Percentiles rank a stretch among this genome's conserved stretches.
phyloP scores from a whole-genome alignment of 2,888 invertebrate genomes.

The Drosophila diplacantha region DNA sequence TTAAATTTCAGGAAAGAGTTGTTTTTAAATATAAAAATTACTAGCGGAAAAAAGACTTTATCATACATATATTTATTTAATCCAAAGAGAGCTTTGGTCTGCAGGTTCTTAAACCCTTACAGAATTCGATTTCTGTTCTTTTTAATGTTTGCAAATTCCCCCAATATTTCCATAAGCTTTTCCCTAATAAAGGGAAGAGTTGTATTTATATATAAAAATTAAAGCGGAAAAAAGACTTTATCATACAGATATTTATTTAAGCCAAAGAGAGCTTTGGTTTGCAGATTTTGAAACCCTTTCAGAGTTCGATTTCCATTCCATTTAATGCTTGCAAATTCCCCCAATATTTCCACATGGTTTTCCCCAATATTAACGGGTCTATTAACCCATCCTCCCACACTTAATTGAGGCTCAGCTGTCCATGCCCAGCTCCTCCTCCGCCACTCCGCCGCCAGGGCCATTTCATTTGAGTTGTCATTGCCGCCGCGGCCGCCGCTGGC shows the following conservation, averaged over 20 bases:
- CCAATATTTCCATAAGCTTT: no score
- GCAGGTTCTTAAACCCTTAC: not conserved
- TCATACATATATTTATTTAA: not conserved
- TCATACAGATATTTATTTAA: not conserved
- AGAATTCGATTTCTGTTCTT: fast-evolving
- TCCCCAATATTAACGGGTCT: not conserved
- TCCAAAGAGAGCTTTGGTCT: not conserved
- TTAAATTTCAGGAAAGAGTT: no score
- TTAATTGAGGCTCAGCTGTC: constrained; percentile 62
- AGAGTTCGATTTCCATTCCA: fast-evolving
- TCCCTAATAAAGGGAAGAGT: no score
- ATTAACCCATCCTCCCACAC: constrained; percentile 32
- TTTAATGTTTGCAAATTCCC: not conserved
- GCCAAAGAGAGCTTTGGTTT: not conserved
- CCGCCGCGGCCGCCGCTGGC: constrained; percentile 14
- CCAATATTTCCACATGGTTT: not conserved
- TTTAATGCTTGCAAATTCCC: not conserved
- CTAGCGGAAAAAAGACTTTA: no score
- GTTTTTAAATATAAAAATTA: no score
- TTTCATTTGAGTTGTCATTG: constrained; percentile 38
- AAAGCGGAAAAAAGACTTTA: no score
- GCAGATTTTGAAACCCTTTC: not conserved
- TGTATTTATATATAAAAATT: no score
- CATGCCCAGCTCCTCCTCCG: constrained; percentile 17
- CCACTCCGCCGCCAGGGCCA: constrained; percentile 12